A percentile compares a stretch with the other conserved stretches of the same genome.
These are phyloP conservation scores for Calephelis virginiensis DNA, from an alignment of 1,140 invertebrate genomes.

Conservation along the genomic window DNA sequence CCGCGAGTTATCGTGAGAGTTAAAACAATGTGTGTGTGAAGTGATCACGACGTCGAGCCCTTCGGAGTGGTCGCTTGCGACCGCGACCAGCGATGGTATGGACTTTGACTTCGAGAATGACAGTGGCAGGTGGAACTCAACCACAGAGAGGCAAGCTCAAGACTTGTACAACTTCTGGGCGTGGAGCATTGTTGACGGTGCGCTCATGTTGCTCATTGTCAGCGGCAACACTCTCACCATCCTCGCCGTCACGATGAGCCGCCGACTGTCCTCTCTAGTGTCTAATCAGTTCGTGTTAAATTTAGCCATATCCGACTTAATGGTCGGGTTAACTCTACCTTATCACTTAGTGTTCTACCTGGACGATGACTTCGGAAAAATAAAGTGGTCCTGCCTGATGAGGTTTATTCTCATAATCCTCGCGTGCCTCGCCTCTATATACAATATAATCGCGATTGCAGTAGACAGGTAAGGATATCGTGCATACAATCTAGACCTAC, in stretches of 20 bases:
- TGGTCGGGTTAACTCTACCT: constrained; percentile 85
- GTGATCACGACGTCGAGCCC: constrained; percentile 62
- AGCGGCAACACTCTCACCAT: constrained; percentile 86
- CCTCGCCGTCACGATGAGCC: constrained; percentile 82
- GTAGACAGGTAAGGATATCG: constrained; percentile 81
- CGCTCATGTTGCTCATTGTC: constrained; percentile 83
- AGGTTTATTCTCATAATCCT: constrained; percentile 85
- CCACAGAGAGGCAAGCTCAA: constrained; percentile 37
- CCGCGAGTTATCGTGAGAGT: constrained; percentile 49
- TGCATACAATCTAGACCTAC: constrained; percentile 17
- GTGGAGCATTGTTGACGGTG: constrained; percentile 81
- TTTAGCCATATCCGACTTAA: constrained; percentile 85
- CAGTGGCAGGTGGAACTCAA: constrained; percentile 54
- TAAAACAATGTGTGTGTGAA: constrained; percentile 57
- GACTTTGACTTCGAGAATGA: constrained; percentile 63
- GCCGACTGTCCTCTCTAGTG: constrained; percentile 81
- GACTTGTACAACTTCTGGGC: constrained; percentile 74
- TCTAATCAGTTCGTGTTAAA: constrained; percentile 87
- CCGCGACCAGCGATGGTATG: constrained; percentile 72
- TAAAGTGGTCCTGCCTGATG: constrained; percentile 82
- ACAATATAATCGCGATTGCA: constrained; percentile 90
- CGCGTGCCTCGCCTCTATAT: constrained; percentile 87
- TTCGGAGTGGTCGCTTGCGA: constrained; percentile 63
- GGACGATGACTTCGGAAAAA: constrained; percentile 76
- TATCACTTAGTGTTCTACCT: constrained; percentile 87